A percentile compares a stretch with the other conserved stretches of the same genome.
phyloP scores from a whole-genome alignment of 2,888 invertebrate genomes.

The Agelastica alni region DNA sequence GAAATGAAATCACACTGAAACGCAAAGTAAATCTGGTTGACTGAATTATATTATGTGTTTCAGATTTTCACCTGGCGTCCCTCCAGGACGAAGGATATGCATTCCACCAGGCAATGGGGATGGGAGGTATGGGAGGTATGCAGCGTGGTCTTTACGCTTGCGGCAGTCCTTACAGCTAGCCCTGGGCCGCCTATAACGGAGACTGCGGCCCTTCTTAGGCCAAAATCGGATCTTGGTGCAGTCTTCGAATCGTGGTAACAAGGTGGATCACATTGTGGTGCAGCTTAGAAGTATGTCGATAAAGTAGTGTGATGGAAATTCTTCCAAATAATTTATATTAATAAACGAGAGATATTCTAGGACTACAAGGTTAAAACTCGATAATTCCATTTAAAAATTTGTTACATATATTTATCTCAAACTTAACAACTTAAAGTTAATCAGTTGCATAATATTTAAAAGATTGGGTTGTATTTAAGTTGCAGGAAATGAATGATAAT shows the following conservation, averaged over 20 bases:
- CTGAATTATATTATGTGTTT: constrained; percentile 42
- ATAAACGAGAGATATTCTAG: too few relatives aligned
- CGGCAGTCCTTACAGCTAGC: constrained; percentile 61
- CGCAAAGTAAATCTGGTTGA: background rate
- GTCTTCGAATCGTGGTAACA: constrained; percentile 55
- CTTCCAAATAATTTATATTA: too few relatives aligned
- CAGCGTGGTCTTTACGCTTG: constrained; percentile 60
- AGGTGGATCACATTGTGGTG: constrained; percentile 41
- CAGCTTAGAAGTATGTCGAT: too few relatives aligned
- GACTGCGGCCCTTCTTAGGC: constrained; percentile 58
- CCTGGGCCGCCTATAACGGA: constrained; percentile 60
- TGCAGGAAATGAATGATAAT: too few relatives aligned
- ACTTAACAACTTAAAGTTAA: too few relatives aligned
- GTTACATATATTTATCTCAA: too few relatives aligned
- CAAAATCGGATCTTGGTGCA: constrained; percentile 52
- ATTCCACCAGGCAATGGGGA: constrained; percentile 61
- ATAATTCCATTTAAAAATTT: too few relatives aligned
- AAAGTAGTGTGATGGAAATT: too few relatives aligned
- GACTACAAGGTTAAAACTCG: too few relatives aligned
- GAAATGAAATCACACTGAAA: constrained; percentile 4
- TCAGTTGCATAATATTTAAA: too few relatives aligned
- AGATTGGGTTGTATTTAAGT: too few relatives aligned
- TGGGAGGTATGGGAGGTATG: constrained; percentile 60
- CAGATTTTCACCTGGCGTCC: constrained; percentile 61
- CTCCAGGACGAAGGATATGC: constrained; percentile 61